Percentiles rank a stretch among this genome's conserved stretches.
Conservation (phyloP, 1,140 invertebrate genomes). For the Cotesia typhae region DNA sequence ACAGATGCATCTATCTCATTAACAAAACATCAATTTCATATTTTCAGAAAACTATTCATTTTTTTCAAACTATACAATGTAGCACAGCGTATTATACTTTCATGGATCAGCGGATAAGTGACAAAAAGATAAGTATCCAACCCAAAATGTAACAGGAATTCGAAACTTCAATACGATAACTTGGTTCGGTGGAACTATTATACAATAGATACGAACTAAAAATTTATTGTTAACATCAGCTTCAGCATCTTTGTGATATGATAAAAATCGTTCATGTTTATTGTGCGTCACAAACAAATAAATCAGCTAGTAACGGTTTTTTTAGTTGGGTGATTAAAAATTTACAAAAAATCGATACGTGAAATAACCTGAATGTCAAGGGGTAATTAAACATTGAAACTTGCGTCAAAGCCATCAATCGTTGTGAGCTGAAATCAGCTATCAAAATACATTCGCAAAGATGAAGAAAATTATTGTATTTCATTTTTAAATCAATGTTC, state of each 20-base stretch:
- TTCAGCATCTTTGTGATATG: neutral
- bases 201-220: too few species aligned
- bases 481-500: neutral
- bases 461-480: constrained; percentile 8
- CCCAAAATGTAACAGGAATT: constrained; percentile 16
- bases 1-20: neutral
- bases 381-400: neutral
- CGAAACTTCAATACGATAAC: constrained; percentile 20
- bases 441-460: neutral
- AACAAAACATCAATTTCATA: neutral
- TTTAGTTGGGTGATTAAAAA: neutral
- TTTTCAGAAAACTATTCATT: neutral
- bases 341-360: constrained; percentile 8
- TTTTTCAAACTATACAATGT: constrained; percentile 11
- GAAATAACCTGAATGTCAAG: constrained; percentile 1
- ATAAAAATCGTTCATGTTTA: too few species aligned
- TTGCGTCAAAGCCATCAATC: neutral
- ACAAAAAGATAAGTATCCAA: constrained; percentile 22
- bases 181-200: neutral
- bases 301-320: neutral
- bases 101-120: neutral
- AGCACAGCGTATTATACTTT: neutral
- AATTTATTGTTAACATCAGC: too few species aligned
- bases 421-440: neutral
- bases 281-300: neutral